Conservation (phyloP, 2,888 invertebrate genomes). For the Amblyjoppa fuscipennis region DNA sequence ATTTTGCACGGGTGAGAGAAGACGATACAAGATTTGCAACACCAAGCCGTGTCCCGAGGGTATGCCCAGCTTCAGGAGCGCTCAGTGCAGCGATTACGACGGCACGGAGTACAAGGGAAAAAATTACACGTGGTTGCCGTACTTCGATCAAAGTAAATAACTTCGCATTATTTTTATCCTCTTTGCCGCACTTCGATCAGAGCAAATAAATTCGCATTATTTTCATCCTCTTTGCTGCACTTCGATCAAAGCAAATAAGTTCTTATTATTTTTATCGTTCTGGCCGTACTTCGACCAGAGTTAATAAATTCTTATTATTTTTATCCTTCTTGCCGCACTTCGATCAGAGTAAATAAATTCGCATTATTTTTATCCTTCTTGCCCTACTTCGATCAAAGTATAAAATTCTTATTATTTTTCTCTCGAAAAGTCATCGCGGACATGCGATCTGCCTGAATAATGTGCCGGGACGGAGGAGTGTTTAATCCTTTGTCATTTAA, state of each 20-base stretch:
- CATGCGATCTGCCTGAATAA: background rate
- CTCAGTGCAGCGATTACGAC: slow-evolving; percentile 86
- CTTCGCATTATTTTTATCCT: background rate
- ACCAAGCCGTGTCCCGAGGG: slow-evolving; percentile 87
- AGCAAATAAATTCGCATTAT: too few species aligned
- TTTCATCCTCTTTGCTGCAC: slow-evolving; percentile 86
- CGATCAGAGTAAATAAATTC: slow-evolving; percentile 85
- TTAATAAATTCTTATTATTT: too few species aligned
- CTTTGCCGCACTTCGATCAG: slow-evolving; percentile 89
- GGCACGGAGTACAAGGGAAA: slow-evolving; percentile 88
- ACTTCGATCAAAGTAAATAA: slow-evolving; percentile 87
- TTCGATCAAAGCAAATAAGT: slow-evolving; percentile 86
- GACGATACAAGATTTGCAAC: slow-evolving; percentile 93
- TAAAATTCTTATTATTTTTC: background rate
- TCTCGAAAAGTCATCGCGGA: too few species aligned
- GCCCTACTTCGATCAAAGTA: slow-evolving; percentile 89
- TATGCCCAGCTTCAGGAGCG: slow-evolving; percentile 84
- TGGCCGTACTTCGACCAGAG: slow-evolving; percentile 90
- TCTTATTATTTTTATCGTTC: too few species aligned
- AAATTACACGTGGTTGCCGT: slow-evolving; percentile 90
- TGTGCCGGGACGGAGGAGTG: background rate
- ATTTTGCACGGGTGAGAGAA: slow-evolving; percentile 89
- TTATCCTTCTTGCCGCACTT: slow-evolving; percentile 87
- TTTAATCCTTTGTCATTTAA: slow-evolving; percentile 71
- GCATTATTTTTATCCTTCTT: slow-evolving; percentile 73